These are phyloP conservation scores for Chauna torquata DNA, from an alignment of 2,113 vertebrate genomes.

Conservation along the genomic window DNA sequence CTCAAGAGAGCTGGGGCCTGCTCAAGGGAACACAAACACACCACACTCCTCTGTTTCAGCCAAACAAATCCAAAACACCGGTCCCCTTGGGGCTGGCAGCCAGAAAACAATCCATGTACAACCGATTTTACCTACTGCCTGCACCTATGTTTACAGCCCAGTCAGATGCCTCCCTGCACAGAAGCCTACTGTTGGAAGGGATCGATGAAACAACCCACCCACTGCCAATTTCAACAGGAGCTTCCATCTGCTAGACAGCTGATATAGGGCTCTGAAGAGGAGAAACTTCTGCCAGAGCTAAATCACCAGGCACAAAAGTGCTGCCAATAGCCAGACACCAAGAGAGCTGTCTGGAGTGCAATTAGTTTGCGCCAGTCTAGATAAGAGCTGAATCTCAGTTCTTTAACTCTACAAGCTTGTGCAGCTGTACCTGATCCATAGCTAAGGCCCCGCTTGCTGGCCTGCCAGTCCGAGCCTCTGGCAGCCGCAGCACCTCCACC, in stretches of 20 bases:
- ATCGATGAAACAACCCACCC: neutral
- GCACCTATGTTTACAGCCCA: neutral
- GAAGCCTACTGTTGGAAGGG: neutral
- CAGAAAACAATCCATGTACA: neutral
- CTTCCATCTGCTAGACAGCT: neutral
- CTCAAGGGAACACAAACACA: neutral
- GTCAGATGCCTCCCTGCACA: neutral
- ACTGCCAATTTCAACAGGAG: neutral
- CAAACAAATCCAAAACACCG: neutral
- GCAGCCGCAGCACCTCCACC: neutral
- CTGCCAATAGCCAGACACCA: neutral
- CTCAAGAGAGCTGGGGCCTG: neutral
- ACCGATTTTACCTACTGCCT: neutral
- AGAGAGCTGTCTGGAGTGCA: neutral
- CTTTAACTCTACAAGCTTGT: neutral
- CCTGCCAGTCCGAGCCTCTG: neutral
- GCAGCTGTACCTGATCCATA: neutral
- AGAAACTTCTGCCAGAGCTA: neutral
- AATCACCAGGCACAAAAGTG: neutral
- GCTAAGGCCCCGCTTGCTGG: rapidly evolving
- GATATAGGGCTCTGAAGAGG: neutral
- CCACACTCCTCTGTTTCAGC: neutral
- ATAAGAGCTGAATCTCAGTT: neutral
- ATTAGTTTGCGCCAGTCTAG: neutral
- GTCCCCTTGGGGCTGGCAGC: neutral